These are phyloP conservation scores for Ridgeia piscesae DNA, from an alignment of 1,140 invertebrate genomes.

Conservation along the genomic window DNA sequence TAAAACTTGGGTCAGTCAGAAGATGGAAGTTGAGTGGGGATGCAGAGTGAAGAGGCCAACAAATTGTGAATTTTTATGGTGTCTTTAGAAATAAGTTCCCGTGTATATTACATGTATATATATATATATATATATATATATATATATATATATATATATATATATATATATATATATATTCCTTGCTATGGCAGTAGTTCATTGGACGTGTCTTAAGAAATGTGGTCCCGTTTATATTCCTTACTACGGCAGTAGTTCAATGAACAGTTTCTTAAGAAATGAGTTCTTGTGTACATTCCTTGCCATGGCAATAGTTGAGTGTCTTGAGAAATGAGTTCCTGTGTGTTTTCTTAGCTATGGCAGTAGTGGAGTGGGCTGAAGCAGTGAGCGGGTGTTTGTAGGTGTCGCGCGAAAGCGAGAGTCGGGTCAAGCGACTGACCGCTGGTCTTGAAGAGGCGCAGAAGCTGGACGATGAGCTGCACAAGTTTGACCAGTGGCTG, in stretches of 20 bases:
- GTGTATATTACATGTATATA: not conserved
- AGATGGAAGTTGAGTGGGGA: too few relatives aligned
- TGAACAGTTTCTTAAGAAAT: too few relatives aligned
- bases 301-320: too few relatives aligned
- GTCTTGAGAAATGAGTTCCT: not conserved
- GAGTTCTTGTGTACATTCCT: too few relatives aligned
- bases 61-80: not conserved
- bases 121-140: not conserved
- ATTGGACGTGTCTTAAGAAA: not conserved
- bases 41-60: too few relatives aligned
- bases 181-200: not conserved
- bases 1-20: too few relatives aligned
- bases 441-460: constrained; percentile 82
- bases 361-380: not conserved
- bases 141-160: not conserved
- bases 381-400: not conserved
- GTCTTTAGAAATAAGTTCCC: not conserved
- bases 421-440: constrained; percentile 73
- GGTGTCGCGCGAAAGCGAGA: constrained; percentile 66
- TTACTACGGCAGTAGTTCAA: too few relatives aligned
- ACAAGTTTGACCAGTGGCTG: constrained; percentile 82
- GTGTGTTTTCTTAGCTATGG: not conserved
- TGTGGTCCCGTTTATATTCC: too few relatives aligned
- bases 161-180: not conserved
- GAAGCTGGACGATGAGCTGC: constrained; percentile 77